Conservation (phyloP, 2,113 vertebrate species). For the Tapirus terrestris region DNA sequence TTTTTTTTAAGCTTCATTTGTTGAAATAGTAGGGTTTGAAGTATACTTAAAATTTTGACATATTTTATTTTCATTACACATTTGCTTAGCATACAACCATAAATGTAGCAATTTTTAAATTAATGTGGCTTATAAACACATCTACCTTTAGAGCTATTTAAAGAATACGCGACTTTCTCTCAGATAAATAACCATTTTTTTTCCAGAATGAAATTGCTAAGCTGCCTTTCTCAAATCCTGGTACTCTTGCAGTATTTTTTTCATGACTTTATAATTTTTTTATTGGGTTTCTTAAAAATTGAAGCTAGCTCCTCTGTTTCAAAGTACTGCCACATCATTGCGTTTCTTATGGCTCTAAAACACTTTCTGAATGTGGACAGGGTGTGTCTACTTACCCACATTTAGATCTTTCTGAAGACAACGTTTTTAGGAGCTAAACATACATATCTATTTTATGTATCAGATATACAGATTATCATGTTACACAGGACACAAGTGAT, state of each 20-base stretch:
- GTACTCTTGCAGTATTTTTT: background rate
- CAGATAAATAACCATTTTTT: background rate
- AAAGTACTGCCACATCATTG: background rate
- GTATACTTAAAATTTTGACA: background rate
- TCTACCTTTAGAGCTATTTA: background rate
- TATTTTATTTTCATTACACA: conserved; percentile 23
- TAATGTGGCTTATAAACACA: background rate
- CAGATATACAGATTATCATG: background rate
- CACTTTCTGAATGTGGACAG: background rate
- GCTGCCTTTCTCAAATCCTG: background rate
- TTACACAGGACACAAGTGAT: background rate
- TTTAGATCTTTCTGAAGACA: background rate
- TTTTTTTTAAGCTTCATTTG: background rate
- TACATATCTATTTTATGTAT: background rate
- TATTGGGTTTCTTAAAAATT: conserved; percentile 40
- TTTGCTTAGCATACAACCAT: background rate
- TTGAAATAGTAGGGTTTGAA: conserved; percentile 17
- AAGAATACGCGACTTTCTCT: background rate
- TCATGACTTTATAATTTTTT: background rate
- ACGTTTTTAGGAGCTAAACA: background rate
- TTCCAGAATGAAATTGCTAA: background rate
- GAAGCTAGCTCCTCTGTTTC: background rate
- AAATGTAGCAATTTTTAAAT: background rate
- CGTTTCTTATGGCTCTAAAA: background rate
- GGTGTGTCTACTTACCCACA: background rate